Conservation (phyloP, 2,113 vertebrate genomes). For the Alligator mississippiensis region DNA sequence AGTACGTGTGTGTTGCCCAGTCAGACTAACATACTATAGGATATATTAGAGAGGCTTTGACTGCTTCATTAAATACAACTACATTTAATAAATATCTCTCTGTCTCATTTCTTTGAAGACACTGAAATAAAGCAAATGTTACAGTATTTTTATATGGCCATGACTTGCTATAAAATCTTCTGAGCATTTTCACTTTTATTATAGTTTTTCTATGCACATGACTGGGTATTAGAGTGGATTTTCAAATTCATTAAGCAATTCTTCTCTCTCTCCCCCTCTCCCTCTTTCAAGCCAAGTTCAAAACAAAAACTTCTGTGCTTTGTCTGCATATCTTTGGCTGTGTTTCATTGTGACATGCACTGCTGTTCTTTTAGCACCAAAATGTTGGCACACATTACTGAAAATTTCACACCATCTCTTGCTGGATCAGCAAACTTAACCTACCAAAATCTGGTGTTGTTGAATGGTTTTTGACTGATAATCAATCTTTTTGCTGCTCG, state of each 20-base stretch:
- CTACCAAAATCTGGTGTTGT: conserved; percentile 94
- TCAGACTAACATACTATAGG: not conserved
- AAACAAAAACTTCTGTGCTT: conserved; percentile 87
- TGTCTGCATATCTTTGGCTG: conserved; percentile 89
- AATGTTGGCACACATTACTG: conserved; percentile 87
- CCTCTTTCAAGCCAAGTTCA: conserved; percentile 74
- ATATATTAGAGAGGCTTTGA: not conserved
- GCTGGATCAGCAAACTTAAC: conserved; percentile 98
- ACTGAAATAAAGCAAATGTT: not conserved
- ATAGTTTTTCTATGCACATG: not conserved
- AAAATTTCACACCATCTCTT: conserved; percentile 91
- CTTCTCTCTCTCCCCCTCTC: conserved; percentile 51
- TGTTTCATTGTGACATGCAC: conserved; percentile 87
- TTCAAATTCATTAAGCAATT: conserved; percentile 69
- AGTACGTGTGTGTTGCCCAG: not conserved
- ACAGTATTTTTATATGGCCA: conserved; percentile 5
- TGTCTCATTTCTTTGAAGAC: not conserved
- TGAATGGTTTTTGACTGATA: conserved; percentile 94
- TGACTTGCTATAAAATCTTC: conserved; percentile 41
- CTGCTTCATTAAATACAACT: not conserved
- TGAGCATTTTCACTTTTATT: not conserved
- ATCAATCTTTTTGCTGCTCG: conserved; percentile 95
- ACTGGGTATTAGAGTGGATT: conserved; percentile 46
- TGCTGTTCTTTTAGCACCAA: conserved; percentile 90
- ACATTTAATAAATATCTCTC: not conserved